phyloP scores from a whole-genome alignment of 2,888 invertebrate species.

The Thecophora atra region DNA sequence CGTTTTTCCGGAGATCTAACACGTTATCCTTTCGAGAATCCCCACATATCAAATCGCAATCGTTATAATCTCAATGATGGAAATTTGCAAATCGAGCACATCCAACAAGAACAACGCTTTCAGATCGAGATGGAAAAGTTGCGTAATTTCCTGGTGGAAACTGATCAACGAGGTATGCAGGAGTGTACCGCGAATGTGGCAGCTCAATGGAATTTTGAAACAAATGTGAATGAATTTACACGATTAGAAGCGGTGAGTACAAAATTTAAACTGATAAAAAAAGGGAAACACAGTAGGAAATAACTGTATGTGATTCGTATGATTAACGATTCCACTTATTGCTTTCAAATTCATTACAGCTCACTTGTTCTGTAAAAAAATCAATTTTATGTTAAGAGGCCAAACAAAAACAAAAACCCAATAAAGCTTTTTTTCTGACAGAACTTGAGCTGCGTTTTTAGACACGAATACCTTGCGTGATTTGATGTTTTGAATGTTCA shows the following conservation, averaged over 20 bases:
- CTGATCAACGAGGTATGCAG: slow-evolving; percentile 80
- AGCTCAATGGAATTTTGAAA: slow-evolving; percentile 90
- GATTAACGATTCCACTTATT: no score
- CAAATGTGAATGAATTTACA: slow-evolving; percentile 83
- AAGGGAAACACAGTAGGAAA: no score
- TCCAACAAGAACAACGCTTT: slow-evolving; percentile 62
- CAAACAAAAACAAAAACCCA: not conserved
- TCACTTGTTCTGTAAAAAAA: no score
- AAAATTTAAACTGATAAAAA: not conserved
- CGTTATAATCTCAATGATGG: slow-evolving; percentile 57
- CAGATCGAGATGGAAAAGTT: slow-evolving; percentile 62
- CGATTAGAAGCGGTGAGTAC: slow-evolving; percentile 84
- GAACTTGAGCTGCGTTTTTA: not conserved
- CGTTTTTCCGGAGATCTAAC: slow-evolving; percentile 45
- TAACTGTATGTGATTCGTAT: no score
- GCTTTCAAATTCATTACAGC: no score
- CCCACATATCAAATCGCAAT: slow-evolving; percentile 56
- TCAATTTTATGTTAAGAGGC: not conserved
- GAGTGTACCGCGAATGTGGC: slow-evolving; percentile 87
- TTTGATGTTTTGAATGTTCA: not conserved
- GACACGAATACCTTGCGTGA: not conserved
- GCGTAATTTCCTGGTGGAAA: slow-evolving; percentile 71
- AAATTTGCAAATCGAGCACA: slow-evolving; percentile 68
- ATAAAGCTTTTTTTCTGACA: not conserved
- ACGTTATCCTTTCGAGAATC: slow-evolving; percentile 54